phyloP scores from a whole-genome alignment of 64 coral and sea anemone species.

The Acropora tenuis region DNA sequence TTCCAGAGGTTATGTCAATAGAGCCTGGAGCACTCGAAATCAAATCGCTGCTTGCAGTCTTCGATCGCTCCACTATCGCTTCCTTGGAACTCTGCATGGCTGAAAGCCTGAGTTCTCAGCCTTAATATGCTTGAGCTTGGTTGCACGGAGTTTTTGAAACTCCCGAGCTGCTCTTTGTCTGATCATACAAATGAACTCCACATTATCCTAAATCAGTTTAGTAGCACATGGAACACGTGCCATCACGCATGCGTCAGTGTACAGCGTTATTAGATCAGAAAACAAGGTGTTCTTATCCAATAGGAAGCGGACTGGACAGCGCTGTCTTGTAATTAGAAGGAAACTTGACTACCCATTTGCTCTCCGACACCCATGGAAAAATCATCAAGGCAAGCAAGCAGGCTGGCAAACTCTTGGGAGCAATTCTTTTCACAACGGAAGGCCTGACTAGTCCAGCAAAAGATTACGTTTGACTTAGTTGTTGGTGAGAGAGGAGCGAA shows the following conservation, averaged over 20 bases:
- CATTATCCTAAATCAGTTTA: background rate
- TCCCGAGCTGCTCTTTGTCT: background rate
- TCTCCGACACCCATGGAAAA: background rate
- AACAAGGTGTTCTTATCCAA: slow-evolving; percentile 51
- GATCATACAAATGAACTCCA: background rate
- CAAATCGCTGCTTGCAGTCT: slow-evolving; percentile 11
- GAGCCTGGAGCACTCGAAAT: background rate
- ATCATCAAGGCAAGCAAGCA: background rate
- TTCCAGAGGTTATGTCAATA: slow-evolving; percentile 32
- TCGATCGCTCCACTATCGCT: slow-evolving; percentile 32
- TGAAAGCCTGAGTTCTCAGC: background rate
- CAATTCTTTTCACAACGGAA: background rate
- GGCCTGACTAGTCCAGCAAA: background rate
- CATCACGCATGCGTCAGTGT: slow-evolving; percentile 5
- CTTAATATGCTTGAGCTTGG: background rate
- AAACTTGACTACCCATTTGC: background rate
- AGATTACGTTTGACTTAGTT: background rate
- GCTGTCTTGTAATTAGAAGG: slow-evolving; percentile 18
- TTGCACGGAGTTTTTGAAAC: background rate
- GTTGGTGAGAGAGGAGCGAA: background rate
- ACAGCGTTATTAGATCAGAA: slow-evolving; percentile 1
- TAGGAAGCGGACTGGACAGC: background rate
- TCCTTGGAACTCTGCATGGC: slow-evolving; percentile 35
- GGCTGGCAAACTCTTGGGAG: background rate
- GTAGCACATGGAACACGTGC: slow-evolving; percentile 24